Evolutionary conservation across 2,113 vertebrate species (phyloP).

Genomic region (Otocyon megalotis): DNA sequence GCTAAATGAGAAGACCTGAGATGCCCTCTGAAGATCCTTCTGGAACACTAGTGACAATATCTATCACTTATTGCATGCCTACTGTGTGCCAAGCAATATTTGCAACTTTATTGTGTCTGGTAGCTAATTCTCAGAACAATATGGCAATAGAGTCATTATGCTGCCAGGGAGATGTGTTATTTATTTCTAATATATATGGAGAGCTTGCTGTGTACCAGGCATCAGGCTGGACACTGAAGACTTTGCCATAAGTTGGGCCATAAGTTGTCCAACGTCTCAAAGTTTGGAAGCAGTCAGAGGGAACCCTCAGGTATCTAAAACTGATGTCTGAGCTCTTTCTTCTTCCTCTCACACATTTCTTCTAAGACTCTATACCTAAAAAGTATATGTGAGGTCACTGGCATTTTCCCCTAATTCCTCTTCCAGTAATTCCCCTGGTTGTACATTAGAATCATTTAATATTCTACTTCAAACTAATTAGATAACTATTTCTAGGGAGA

Average conservation of each 20-base stretch:
- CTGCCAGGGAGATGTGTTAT: neutral
- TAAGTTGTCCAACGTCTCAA: neutral
- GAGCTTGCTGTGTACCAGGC: neutral
- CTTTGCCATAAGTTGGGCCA: neutral
- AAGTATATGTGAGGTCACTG: neutral
- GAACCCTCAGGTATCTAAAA: neutral
- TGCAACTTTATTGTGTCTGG: neutral
- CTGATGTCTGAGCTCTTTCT: neutral
- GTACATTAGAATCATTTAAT: neutral
- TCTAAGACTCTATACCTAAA: constrained; percentile 1
- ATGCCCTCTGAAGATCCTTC: neutral
- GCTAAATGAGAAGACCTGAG: constrained; percentile 1
- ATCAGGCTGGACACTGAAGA: neutral
- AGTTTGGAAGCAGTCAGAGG: neutral
- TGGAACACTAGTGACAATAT: neutral
- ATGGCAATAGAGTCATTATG: neutral
- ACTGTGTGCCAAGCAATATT: neutral
- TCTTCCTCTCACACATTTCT: neutral
- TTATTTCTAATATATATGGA: neutral
- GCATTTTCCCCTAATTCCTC: neutral
- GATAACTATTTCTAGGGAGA: neutral
- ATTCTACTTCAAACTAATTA: neutral
- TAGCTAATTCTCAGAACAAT: constrained; percentile 25
- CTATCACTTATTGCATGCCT: neutral
- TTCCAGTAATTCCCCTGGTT: neutral